Evolutionary conservation across 2,888 invertebrate genomes (phyloP).

Genomic region (Strigamia maritima): DNA sequence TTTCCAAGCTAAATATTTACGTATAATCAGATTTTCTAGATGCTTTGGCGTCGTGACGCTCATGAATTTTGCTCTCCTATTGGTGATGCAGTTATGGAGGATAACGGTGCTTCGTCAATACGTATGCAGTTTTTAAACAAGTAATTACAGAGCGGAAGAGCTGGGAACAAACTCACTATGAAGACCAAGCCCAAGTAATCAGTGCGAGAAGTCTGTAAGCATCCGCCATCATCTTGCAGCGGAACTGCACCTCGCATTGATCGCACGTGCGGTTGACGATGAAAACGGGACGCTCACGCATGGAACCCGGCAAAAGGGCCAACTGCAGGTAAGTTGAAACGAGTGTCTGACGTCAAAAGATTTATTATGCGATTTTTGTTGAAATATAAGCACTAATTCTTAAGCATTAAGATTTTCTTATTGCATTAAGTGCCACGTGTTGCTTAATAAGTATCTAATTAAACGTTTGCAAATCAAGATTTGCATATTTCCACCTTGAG

Average conservation of each 20-base stretch:
- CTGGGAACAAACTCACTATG: background rate
- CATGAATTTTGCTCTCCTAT: background rate
- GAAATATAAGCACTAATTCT: too few relatives aligned
- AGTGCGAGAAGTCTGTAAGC: background rate
- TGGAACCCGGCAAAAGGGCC: background rate
- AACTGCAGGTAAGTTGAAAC: background rate
- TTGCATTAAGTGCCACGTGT: too few relatives aligned
- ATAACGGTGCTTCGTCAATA: background rate
- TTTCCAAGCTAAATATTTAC: background rate
- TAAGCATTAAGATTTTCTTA: too few relatives aligned
- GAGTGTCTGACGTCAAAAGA: background rate
- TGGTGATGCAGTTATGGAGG: background rate
- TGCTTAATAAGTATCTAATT: too few relatives aligned
- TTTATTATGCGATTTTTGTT: background rate
- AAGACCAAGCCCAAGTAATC: background rate
- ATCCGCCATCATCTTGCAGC: background rate
- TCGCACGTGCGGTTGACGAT: slow-evolving; percentile 4
- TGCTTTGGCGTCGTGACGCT: background rate
- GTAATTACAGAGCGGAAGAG: background rate
- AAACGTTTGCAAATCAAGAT: too few relatives aligned
- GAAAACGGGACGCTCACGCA: background rate
- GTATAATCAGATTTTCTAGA: background rate
- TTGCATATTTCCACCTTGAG: too few relatives aligned
- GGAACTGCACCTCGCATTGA: background rate
- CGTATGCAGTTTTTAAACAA: background rate